Conservation (phyloP, 2,113 vertebrate genomes). For the Ovis canadensis region DNA sequence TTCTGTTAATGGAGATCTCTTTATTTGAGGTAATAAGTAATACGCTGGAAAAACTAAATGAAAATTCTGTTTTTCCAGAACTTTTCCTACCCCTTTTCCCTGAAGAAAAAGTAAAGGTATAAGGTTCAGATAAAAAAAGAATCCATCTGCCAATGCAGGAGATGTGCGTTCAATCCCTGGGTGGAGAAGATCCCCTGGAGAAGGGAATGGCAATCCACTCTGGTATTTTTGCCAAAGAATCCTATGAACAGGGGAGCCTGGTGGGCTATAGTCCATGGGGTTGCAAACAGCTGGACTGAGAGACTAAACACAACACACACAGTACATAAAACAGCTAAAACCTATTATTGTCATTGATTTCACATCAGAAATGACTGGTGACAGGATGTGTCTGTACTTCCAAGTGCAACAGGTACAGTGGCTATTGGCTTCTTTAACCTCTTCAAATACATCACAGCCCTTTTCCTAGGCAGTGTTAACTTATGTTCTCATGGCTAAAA, state of each 20-base stretch:
- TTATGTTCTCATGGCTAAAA: not conserved
- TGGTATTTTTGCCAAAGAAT: not conserved
- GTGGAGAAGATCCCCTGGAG: not conserved
- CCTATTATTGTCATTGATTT: not conserved
- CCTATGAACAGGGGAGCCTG: not conserved
- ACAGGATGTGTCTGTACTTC: not conserved
- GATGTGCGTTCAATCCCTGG: not conserved
- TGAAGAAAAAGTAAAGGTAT: not conserved
- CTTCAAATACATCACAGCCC: not conserved
- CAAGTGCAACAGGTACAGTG: not conserved
- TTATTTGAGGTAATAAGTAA: not conserved
- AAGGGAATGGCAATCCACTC: not conserved
- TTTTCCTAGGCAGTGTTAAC: not conserved
- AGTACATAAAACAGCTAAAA: conserved; percentile 1
- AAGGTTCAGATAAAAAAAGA: not conserved
- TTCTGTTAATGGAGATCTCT: not conserved
- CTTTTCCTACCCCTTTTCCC: not conserved
- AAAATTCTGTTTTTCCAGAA: not conserved
- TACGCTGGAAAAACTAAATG: not conserved
- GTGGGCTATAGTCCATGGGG: not conserved
- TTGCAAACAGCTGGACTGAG: not conserved
- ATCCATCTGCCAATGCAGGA: not conserved
- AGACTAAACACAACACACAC: not conserved
- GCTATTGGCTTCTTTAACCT: not conserved
- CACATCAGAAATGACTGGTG: not conserved